Conservation (phyloP, 2,888 invertebrate genomes). For the Punctoribates punctum region DNA sequence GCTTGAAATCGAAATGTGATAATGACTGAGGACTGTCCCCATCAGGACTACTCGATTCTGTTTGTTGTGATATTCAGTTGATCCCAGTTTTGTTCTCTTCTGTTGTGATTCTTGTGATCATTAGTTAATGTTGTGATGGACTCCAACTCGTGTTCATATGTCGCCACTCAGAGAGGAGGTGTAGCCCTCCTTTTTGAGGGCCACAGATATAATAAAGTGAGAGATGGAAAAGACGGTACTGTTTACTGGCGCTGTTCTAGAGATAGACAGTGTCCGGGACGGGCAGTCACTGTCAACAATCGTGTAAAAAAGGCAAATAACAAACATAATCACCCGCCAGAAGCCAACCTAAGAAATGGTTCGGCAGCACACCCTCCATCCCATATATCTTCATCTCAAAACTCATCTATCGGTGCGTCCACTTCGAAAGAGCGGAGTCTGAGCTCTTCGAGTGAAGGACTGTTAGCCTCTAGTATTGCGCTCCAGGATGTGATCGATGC, state of each 20-base stretch:
- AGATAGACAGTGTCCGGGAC: slow-evolving; percentile 50
- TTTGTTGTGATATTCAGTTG: background rate
- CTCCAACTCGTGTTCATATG: slow-evolving; percentile 48
- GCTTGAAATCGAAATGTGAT: too few species aligned
- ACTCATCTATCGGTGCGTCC: background rate
- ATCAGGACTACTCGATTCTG: too few species aligned
- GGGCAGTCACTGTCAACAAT: slow-evolving; percentile 50
- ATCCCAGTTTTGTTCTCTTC: background rate
- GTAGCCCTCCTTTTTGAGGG: slow-evolving; percentile 50
- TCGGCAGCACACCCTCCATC: background rate
- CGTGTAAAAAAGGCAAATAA: slow-evolving; percentile 50
- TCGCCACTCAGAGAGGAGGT: slow-evolving; percentile 50
- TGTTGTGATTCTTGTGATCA: slow-evolving; percentile 19
- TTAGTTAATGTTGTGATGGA: slow-evolving; percentile 19
- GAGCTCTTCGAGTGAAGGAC: background rate
- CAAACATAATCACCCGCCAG: slow-evolving; percentile 50
- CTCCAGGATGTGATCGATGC: slow-evolving; percentile 42
- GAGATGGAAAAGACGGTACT: slow-evolving; percentile 50
- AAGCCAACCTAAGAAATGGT: slow-evolving; percentile 47
- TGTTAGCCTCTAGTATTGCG: slow-evolving; percentile 38
- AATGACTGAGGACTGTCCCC: too few species aligned
- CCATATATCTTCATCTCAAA: background rate
- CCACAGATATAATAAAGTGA: slow-evolving; percentile 50
- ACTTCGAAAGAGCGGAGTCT: slow-evolving; percentile 13
- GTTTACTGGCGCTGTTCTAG: slow-evolving; percentile 50